Conservation (phyloP, 2,888 invertebrate species). For the Amorpha juglandis region DNA sequence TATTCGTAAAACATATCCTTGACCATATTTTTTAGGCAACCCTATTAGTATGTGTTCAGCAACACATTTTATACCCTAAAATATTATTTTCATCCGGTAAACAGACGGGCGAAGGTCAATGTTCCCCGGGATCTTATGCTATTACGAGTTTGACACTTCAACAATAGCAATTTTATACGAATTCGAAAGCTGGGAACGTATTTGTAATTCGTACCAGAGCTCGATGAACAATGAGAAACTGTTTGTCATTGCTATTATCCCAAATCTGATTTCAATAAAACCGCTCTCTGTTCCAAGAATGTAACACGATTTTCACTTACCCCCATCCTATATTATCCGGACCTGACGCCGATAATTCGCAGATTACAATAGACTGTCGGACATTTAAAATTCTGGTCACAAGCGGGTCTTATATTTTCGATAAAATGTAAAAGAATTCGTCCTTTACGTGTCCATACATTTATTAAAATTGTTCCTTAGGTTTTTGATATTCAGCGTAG, state of each 20-base stretch:
- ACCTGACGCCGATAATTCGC: background rate
- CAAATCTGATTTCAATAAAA: constrained; percentile 4
- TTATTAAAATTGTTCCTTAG: background rate
- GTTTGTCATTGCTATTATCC: background rate
- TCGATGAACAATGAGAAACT: background rate
- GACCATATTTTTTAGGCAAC: too few species aligned
- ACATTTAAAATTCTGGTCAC: constrained; percentile 19
- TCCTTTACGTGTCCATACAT: constrained; percentile 4
- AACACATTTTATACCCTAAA: too few species aligned
- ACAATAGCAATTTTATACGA: too few species aligned
- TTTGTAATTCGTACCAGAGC: background rate
- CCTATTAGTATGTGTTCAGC: too few species aligned
- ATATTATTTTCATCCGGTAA: too few species aligned
- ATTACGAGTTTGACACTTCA: too few species aligned
- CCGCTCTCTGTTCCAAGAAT: constrained; percentile 6
- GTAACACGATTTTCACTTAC: background rate
- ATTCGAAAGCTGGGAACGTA: too few species aligned
- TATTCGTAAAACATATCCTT: too few species aligned
- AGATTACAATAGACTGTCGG: background rate
- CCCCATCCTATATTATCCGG: background rate
- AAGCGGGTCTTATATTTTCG: constrained; percentile 7
- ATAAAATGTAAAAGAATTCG: constrained; percentile 1
- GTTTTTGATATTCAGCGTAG: too few species aligned
- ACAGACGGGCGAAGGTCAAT: too few species aligned
- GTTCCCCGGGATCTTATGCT: too few species aligned